Percentiles rank a stretch among this genome's conserved stretches.
Evolutionary conservation across 1,140 invertebrate species (phyloP).

Genomic region (Bombus polaris): DNA sequence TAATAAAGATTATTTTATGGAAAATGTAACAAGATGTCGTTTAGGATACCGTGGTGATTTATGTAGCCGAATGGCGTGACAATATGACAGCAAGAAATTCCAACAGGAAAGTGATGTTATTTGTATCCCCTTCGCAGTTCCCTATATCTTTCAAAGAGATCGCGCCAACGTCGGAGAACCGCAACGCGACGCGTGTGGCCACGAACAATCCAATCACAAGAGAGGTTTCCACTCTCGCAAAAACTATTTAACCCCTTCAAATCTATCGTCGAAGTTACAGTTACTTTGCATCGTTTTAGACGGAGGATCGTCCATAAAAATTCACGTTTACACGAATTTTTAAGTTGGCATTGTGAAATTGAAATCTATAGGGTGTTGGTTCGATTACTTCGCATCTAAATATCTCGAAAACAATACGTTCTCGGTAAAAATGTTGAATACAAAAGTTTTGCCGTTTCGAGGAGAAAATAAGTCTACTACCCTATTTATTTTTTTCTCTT

Average conservation of each 20-base stretch:
- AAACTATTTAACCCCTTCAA: not conserved
- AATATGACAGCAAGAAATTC: conserved; percentile 17
- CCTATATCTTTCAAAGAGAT: conserved; percentile 32
- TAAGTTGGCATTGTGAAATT: too few species aligned
- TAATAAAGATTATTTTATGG: not conserved
- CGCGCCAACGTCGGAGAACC: conserved; percentile 28
- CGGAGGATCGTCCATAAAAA: too few species aligned
- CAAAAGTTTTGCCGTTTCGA: too few species aligned
- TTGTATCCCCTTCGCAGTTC: conserved; percentile 20
- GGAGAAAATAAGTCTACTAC: too few species aligned
- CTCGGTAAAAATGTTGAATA: too few species aligned
- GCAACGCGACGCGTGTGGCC: conserved; percentile 50
- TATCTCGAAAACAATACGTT: too few species aligned
- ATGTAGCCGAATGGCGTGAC: conserved; percentile 9
- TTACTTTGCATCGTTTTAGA: not conserved
- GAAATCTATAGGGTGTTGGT: too few species aligned
- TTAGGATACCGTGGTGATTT: conserved; percentile 6
- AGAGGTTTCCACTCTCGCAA: conserved; percentile 21
- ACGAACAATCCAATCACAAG: conserved; percentile 37
- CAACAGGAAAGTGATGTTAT: conserved; percentile 17
- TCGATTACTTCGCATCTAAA: too few species aligned
- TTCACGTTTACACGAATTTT: not conserved
- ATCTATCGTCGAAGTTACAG: not conserved
- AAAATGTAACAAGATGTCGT: not conserved
- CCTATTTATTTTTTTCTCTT: too few species aligned